These are phyloP conservation scores for Corythaeola cristata DNA, from an alignment of 2,113 vertebrate species.

Conservation along the genomic window DNA sequence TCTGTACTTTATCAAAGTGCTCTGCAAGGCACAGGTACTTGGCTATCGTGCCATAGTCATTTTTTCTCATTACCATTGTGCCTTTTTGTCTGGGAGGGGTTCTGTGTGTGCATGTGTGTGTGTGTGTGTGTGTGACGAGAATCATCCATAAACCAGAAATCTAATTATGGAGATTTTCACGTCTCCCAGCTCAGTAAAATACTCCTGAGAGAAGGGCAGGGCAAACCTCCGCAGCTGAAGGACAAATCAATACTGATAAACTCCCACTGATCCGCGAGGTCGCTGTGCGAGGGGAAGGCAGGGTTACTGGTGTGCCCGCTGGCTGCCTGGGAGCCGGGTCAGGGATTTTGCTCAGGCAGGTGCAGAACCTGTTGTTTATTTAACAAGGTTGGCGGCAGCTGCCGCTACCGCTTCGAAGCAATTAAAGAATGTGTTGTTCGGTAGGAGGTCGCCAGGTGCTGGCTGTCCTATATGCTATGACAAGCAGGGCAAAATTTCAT, in stretches of 20 bases:
- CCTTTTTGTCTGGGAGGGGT: not conserved
- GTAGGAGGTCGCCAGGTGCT: constrained; percentile 77
- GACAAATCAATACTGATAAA: not conserved
- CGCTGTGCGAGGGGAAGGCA: not conserved
- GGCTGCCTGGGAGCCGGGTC: not conserved
- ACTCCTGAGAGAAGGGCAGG: not conserved
- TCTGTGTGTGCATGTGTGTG: not conserved
- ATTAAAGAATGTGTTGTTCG: constrained; percentile 68
- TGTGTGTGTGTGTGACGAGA: not conserved
- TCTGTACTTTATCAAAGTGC: not conserved
- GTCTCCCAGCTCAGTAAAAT: not conserved
- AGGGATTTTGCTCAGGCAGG: constrained; percentile 61
- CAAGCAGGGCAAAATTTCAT: constrained; percentile 64
- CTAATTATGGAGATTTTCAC: constrained; percentile 25
- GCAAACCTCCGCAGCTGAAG: not conserved
- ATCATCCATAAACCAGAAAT: not conserved
- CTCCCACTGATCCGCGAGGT: not conserved
- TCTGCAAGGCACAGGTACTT: not conserved
- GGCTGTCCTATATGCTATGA: constrained; percentile 46
- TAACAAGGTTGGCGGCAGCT: constrained; percentile 55
- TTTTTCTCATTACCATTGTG: not conserved
- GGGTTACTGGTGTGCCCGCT: not conserved
- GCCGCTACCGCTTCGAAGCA: constrained; percentile 49
- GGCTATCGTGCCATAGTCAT: not conserved
- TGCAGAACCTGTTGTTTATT: constrained; percentile 78